These are phyloP conservation scores for Folsomia candida DNA, from an alignment of 2,888 invertebrate species.

Conservation along the genomic window DNA sequence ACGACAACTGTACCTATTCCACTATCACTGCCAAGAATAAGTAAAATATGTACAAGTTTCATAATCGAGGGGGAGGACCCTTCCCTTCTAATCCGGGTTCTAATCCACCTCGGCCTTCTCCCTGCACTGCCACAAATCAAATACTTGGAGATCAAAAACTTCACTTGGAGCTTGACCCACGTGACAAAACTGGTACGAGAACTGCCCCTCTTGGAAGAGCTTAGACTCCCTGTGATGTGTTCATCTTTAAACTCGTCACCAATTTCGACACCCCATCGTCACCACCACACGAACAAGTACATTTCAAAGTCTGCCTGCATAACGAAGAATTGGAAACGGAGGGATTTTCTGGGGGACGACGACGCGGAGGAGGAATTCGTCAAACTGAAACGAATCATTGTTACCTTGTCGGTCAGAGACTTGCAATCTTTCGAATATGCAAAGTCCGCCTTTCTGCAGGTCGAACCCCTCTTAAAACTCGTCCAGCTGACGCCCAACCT, in stretches of 20 bases:
- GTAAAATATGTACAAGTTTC: slow-evolving; percentile 33
- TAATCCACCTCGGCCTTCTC: slow-evolving; percentile 21
- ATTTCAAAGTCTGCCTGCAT: no score
- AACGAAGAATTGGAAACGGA: no score
- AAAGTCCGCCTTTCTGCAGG: no score
- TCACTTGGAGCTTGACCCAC: slow-evolving; percentile 28
- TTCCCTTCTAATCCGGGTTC: slow-evolving; percentile 12
- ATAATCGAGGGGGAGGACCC: slow-evolving; percentile 31
- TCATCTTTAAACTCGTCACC: no score
- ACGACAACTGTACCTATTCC: no score
- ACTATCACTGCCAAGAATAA: slow-evolving; percentile 24
- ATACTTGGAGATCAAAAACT: slow-evolving; percentile 33
- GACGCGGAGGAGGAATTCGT: no score
- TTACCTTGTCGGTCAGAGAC: slow-evolving; percentile 32
- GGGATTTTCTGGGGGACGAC: no score
- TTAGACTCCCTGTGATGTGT: slow-evolving; percentile 37
- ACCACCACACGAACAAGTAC: no score
- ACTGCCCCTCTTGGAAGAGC: slow-evolving; percentile 35
- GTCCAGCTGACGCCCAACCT: slow-evolving; percentile 33
- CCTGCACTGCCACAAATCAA: no score
- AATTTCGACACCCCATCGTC: no score
- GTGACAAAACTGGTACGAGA: slow-evolving; percentile 27
- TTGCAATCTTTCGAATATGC: slow-evolving; percentile 27
- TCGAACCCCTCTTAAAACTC: slow-evolving; percentile 31
- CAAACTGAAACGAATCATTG: slow-evolving; percentile 26